Conservation (phyloP, 64 coral and sea anemone genomes). For the Acropora tenuis region DNA sequence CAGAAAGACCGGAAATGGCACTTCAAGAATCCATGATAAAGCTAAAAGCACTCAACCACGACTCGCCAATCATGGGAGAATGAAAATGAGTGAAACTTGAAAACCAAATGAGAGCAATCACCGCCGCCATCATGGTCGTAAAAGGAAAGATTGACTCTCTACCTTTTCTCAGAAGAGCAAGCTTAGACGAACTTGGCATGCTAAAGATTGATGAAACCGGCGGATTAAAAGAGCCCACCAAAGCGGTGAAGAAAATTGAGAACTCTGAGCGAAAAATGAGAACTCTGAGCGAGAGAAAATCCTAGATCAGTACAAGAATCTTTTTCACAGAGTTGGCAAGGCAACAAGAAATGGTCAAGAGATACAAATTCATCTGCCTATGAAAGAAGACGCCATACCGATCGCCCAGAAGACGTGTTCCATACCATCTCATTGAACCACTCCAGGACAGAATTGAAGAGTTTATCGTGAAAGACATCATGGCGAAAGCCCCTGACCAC, state of each 20-base stretch:
- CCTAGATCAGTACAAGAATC: neutral
- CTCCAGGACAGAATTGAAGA: slow-evolving; percentile 48
- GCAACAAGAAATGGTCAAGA: slow-evolving; percentile 48
- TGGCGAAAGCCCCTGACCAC: slow-evolving; percentile 64
- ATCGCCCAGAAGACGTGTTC: slow-evolving; percentile 73
- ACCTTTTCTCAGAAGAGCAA: no score
- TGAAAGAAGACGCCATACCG: slow-evolving; percentile 63
- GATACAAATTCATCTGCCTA: slow-evolving; percentile 42
- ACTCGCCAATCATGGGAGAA: no score
- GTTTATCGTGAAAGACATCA: slow-evolving; percentile 58
- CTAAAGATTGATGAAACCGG: slow-evolving; percentile 52
- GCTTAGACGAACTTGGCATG: slow-evolving; percentile 45
- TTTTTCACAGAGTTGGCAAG: slow-evolving; percentile 21
- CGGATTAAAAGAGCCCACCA: slow-evolving; percentile 50
- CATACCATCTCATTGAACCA: slow-evolving; percentile 52
- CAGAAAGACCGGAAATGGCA: neutral
- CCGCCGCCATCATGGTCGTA: neutral
- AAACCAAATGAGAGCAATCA: slow-evolving; percentile 12
- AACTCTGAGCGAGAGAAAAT: slow-evolving; percentile 3
- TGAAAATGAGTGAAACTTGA: neutral
- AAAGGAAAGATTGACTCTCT: no score
- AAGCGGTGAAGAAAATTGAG: slow-evolving; percentile 8
- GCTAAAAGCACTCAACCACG: no score
- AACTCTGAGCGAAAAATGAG: neutral
- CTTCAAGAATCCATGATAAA: neutral